Evolutionary conservation across 37 sponge, comb jelly and placozoan genomes (phyloP).

Genomic region (Eunapius fragilis): DNA sequence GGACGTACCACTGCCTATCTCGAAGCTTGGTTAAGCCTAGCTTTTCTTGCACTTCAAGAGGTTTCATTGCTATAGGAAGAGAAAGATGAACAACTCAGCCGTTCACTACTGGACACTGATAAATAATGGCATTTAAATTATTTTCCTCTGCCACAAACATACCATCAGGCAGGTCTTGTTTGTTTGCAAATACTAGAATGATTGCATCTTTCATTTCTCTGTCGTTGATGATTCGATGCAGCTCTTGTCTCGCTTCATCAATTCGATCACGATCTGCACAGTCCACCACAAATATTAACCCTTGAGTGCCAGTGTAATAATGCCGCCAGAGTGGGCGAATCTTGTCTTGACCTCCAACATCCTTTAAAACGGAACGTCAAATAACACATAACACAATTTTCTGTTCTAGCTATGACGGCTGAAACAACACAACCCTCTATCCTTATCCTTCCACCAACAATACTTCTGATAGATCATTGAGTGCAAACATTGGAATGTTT

Average conservation of each 20-base stretch:
- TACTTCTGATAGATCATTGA: too few species aligned
- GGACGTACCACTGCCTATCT: constrained; percentile 86
- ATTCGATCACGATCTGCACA: constrained; percentile 88
- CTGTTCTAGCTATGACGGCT: too few species aligned
- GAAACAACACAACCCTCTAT: too few species aligned
- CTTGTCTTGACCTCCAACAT: constrained; percentile 94
- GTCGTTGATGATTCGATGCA: constrained; percentile 86
- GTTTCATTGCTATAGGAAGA: constrained; percentile 77
- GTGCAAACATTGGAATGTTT: too few species aligned
- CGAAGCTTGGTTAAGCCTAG: constrained; percentile 85
- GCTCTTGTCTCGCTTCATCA: constrained; percentile 86
- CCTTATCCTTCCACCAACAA: too few species aligned
- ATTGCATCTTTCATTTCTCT: constrained; percentile 89
- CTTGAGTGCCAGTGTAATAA: constrained; percentile 92
- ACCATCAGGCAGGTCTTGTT: constrained; percentile 88
- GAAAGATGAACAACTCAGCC: too few species aligned
- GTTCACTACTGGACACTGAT: too few species aligned
- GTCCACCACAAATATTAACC: constrained; percentile 90
- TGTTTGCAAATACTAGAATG: constrained; percentile 89
- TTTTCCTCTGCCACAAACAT: neutral
- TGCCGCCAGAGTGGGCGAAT: constrained; percentile 91
- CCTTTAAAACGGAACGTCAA: too few species aligned
- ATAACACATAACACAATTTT: too few species aligned
- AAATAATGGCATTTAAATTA: too few species aligned
- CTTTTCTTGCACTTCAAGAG: constrained; percentile 82